Percentiles rank a stretch among this genome's conserved stretches.
phyloP scores from a whole-genome alignment of 1,140 invertebrate species.

The Anastrepha obliqua region DNA sequence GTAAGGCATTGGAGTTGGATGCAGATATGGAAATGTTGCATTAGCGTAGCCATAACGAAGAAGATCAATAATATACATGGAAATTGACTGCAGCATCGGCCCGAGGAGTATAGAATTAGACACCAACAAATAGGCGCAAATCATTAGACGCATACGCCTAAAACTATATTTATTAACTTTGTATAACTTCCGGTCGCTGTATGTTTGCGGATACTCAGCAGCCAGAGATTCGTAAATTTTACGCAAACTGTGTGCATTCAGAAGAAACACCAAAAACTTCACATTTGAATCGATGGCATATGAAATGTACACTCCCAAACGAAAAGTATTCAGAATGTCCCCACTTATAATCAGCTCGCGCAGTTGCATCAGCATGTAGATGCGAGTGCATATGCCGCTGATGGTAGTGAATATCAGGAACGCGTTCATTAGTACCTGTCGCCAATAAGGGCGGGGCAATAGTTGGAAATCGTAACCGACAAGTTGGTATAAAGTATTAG shows the following conservation, averaged over 20 bases:
- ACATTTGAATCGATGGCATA: conserved; percentile 36
- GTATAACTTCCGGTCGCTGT: not conserved
- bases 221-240: not conserved
- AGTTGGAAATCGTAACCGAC: conserved; percentile 34
- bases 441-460: not conserved
- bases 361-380: not conserved
- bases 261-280: conserved; percentile 19
- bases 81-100: conserved; percentile 27
- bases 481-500: not conserved
- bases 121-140: not conserved
- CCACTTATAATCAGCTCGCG: not conserved
- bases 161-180: conserved; percentile 18
- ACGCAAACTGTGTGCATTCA: not conserved
- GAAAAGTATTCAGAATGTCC: conserved; percentile 24
- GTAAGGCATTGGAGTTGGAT: conserved; percentile 42
- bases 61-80: not conserved
- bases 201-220: not conserved
- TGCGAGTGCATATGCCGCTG: not conserved
- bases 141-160: not conserved
- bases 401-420: not conserved
- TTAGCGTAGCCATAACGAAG: not conserved
- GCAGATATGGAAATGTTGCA: conserved; percentile 10
- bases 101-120: not conserved
- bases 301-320: not conserved
- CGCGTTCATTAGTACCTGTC: not conserved